Percentiles rank a stretch among this genome's conserved stretches.
Conservation (phyloP, 2,797 vertebrate genomes). For the Characodon lateralis region DNA sequence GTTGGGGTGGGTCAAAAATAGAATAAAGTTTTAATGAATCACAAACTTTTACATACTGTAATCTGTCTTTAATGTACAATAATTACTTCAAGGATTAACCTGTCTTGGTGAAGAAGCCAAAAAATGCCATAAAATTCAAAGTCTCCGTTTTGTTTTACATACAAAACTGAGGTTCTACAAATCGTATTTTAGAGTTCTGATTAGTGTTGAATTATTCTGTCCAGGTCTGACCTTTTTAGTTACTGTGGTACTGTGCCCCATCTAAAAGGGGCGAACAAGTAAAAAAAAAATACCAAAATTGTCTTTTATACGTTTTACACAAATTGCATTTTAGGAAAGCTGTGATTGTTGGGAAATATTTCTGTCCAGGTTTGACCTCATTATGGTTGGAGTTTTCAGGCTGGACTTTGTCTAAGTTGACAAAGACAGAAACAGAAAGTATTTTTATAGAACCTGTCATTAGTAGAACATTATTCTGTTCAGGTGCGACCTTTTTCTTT, state of each 20-base stretch:
- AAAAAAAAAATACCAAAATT: too few species aligned
- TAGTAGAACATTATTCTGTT: background rate
- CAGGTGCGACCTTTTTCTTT: too few species aligned
- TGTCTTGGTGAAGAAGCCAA: background rate
- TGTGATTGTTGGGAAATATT: background rate
- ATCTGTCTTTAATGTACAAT: too few species aligned
- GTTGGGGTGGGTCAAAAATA: too few species aligned
- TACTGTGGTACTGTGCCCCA: background rate
- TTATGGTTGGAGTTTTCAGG: background rate
- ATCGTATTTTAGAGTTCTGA: background rate
- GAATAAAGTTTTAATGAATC: too few species aligned
- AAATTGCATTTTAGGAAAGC: background rate
- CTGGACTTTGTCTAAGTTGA: background rate
- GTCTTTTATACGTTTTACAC: background rate
- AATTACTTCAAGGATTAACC: background rate
- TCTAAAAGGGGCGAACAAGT: background rate
- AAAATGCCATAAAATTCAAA: background rate
- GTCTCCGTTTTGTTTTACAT: background rate
- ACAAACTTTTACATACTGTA: too few species aligned
- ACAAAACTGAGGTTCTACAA: background rate
- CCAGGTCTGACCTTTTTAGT: background rate
- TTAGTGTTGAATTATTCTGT: background rate
- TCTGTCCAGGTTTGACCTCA: too few species aligned
- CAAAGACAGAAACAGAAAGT: background rate
- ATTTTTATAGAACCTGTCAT: background rate